Percentiles rank a stretch among this genome's conserved stretches.
These are phyloP conservation scores for Formica selysi DNA, from an alignment of 1,140 invertebrate genomes.

Conservation along the genomic window DNA sequence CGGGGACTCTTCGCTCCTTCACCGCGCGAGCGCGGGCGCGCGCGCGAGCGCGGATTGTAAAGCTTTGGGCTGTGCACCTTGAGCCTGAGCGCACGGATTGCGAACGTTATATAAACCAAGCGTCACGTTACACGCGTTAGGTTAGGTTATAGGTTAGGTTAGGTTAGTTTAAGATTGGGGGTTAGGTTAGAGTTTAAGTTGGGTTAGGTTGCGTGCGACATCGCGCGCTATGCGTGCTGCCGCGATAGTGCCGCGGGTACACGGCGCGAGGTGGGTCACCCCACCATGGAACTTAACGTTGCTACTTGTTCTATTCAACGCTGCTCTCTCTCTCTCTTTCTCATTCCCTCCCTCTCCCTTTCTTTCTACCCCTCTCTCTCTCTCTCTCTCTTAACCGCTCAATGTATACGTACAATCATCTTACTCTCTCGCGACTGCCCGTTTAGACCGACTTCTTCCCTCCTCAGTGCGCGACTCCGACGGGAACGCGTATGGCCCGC, in stretches of 20 bases:
- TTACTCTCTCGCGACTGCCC: conserved; percentile 27
- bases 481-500: conserved; percentile 47
- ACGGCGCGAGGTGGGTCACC: conserved; percentile 67
- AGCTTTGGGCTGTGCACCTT: conserved; percentile 21
- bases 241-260: conserved; percentile 78
- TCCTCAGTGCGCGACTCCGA: conserved; percentile 44
- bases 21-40: conserved; percentile 30
- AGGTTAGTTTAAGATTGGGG: not conserved
- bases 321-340: not conserved
- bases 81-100: not conserved
- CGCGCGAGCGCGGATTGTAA: conserved; percentile 1
- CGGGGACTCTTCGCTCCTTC: not conserved
- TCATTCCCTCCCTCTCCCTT: not conserved
- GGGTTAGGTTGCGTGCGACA: conserved; percentile 40
- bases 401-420: conserved; percentile 42
- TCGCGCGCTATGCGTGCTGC: conserved; percentile 74
- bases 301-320: conserved; percentile 40
- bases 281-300: conserved; percentile 43
- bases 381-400: conserved; percentile 28
- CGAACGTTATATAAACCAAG: not conserved
- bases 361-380: not conserved
- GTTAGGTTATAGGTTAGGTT: conserved; percentile 35
- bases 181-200: conserved; percentile 25
- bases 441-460: conserved; percentile 42
- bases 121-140: not conserved